Conservation (phyloP, 2,888 invertebrate species). For the Ophion costatus region DNA sequence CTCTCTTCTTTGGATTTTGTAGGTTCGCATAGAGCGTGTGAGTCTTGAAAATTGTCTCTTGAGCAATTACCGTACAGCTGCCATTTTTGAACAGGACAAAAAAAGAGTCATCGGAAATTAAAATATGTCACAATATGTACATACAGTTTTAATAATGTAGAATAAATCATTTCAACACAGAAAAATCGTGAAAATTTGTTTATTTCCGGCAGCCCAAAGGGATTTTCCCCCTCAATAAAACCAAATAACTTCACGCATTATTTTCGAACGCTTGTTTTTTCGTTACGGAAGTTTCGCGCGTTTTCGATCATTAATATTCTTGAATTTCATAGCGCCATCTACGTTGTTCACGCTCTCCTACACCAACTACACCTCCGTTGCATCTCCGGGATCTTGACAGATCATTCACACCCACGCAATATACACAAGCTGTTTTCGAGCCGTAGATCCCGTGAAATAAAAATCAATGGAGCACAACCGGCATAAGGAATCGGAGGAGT, state of each 20-base stretch:
- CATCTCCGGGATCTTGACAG: conserved; percentile 34
- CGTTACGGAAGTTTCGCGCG: background rate
- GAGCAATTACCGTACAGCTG: too few relatives aligned
- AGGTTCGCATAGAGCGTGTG: too few relatives aligned
- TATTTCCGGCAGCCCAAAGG: too few relatives aligned
- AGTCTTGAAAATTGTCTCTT: too few relatives aligned
- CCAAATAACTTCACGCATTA: background rate
- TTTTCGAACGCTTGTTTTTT: background rate
- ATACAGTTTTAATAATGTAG: too few relatives aligned
- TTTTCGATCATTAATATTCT: conserved; percentile 1
- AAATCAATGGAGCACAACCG: conserved; percentile 42
- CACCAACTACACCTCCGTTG: background rate
- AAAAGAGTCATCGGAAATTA: too few relatives aligned
- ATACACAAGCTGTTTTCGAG: background rate
- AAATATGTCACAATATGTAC: too few relatives aligned
- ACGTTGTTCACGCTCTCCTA: background rate
- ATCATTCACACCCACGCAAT: conserved; percentile 27
- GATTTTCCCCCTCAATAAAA: background rate
- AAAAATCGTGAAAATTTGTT: too few relatives aligned
- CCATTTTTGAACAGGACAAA: too few relatives aligned
- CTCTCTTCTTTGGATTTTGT: too few relatives aligned
- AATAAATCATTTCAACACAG: too few relatives aligned
- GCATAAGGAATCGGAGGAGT: conserved; percentile 49
- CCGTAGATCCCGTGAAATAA: conserved; percentile 29
- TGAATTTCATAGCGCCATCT: conserved; percentile 14